A percentile compares a stretch with the other conserved stretches of the same genome.
Evolutionary conservation across 2,797 vertebrate species (phyloP).

Genomic region (Neosalanx taihuensis): DNA sequence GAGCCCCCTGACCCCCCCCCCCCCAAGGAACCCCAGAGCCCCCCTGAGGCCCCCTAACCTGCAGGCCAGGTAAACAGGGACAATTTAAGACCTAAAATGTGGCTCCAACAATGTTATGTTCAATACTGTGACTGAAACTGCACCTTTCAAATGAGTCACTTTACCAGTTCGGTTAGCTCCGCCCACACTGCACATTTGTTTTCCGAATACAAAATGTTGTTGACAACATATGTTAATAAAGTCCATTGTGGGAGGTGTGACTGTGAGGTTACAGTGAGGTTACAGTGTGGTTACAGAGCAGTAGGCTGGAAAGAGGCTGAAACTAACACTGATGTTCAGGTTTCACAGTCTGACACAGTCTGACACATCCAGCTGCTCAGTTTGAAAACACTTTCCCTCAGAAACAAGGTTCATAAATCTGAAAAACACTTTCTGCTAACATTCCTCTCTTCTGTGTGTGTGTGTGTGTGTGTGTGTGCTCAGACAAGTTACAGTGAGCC

Average conservation of each 20-base stretch:
- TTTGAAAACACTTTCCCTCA: not conserved
- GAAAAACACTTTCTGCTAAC: not conserved
- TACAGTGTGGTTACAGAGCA: constrained; percentile 32
- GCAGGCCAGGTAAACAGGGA: not conserved
- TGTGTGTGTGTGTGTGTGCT: not conserved
- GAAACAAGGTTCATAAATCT: not conserved
- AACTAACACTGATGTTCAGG: not conserved
- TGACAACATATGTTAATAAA: not conserved
- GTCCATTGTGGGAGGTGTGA: not conserved
- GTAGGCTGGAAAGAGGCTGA: not conserved
- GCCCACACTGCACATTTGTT: not conserved
- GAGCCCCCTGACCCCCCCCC: too few species aligned
- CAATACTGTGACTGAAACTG: not conserved
- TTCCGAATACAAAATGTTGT: not conserved
- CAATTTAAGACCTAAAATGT: not conserved
- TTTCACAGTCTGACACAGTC: not conserved
- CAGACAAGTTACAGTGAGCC: too few species aligned
- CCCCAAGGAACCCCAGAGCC: not conserved
- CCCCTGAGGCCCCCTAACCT: not conserved
- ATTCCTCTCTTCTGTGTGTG: not conserved
- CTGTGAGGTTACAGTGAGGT: too few species aligned
- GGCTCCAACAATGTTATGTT: not conserved
- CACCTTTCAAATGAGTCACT: not conserved
- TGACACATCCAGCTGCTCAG: not conserved
- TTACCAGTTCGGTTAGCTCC: not conserved